Percentiles rank a stretch among this genome's conserved stretches.
phyloP scores from a whole-genome alignment of 1,140 invertebrate species.

The Drosophila sechellia region DNA sequence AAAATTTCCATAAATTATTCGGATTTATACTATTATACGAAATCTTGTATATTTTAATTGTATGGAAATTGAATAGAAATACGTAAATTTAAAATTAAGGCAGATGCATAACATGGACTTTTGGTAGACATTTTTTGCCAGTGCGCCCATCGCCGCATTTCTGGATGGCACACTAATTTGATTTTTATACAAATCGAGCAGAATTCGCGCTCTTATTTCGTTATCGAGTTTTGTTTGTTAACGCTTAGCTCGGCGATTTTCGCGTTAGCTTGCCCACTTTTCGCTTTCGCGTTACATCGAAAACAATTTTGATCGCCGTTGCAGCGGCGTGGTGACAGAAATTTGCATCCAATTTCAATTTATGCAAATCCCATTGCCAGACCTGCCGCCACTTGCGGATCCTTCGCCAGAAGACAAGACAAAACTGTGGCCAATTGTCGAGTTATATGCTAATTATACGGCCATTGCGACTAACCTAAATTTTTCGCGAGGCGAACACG shows the following conservation, averaged over 20 bases:
- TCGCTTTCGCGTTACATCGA: conserved; percentile 41
- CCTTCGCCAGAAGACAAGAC: conserved; percentile 51
- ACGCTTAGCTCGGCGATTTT: conserved; percentile 79
- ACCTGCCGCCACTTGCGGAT: conserved; percentile 20
- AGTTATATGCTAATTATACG: conserved; percentile 67
- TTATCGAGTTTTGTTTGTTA: conserved; percentile 81
- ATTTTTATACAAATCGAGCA: conserved; percentile 76
- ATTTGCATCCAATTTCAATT: conserved; percentile 81
- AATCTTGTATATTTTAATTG: no score
- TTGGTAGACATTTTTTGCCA: not conserved
- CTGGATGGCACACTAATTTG: conserved; percentile 69
- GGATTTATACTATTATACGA: no score
- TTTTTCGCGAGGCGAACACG: conserved; percentile 22
- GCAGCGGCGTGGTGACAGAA: conserved; percentile 40
- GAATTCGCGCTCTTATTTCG: conserved; percentile 64
- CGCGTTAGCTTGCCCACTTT: conserved; percentile 25
- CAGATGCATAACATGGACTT: no score
- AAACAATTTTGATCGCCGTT: conserved; percentile 66
- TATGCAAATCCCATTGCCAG: conserved; percentile 76
- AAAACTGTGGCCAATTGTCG: conserved; percentile 69
- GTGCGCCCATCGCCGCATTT: conserved; percentile 37
- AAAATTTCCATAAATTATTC: no score
- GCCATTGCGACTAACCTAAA: conserved; percentile 52
- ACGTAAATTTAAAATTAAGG: no score
- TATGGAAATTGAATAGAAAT: no score